Percentiles rank a stretch among this genome's conserved stretches.
Evolutionary conservation across 2,113 vertebrate species (phyloP).

Genomic region (Psephotus haematonotus): DNA sequence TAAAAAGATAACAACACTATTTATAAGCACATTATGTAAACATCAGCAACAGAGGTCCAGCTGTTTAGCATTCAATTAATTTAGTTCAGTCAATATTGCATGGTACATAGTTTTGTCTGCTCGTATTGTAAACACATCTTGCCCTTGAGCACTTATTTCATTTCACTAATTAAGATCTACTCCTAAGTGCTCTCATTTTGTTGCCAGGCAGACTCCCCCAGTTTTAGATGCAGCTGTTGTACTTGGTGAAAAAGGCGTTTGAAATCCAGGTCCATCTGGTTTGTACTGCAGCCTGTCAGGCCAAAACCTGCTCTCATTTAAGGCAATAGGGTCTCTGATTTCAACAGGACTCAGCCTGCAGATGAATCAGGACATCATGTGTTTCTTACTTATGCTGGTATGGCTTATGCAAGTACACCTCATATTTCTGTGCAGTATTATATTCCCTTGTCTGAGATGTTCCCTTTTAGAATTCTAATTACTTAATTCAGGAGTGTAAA

Average conservation of each 20-base stretch:
- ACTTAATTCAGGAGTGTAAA: neutral
- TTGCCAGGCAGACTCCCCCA: neutral
- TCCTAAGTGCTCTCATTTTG: slow-evolving; percentile 20
- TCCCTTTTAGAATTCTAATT: neutral
- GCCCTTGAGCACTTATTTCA: slow-evolving; percentile 47
- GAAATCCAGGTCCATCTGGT: slow-evolving; percentile 11
- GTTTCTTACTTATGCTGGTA: neutral
- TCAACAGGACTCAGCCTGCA: neutral
- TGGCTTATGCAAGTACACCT: neutral
- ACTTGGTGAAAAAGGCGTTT: neutral
- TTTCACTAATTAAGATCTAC: slow-evolving; percentile 55
- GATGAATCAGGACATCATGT: neutral
- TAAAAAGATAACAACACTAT: slow-evolving; percentile 29
- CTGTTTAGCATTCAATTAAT: slow-evolving; percentile 49
- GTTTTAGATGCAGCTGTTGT: slow-evolving; percentile 15
- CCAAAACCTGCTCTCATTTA: neutral
- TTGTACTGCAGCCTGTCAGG: neutral
- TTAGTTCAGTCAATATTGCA: slow-evolving; percentile 61
- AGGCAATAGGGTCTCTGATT: neutral
- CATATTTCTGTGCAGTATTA: neutral
- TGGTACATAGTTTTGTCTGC: slow-evolving; percentile 47
- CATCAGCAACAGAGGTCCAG: slow-evolving; percentile 39
- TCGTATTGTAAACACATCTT: slow-evolving; percentile 20
- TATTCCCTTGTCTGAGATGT: neutral
- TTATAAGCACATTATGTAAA: slow-evolving; percentile 47